Conservation (phyloP, 2,888 invertebrate species). For the Eudemis profundana region DNA sequence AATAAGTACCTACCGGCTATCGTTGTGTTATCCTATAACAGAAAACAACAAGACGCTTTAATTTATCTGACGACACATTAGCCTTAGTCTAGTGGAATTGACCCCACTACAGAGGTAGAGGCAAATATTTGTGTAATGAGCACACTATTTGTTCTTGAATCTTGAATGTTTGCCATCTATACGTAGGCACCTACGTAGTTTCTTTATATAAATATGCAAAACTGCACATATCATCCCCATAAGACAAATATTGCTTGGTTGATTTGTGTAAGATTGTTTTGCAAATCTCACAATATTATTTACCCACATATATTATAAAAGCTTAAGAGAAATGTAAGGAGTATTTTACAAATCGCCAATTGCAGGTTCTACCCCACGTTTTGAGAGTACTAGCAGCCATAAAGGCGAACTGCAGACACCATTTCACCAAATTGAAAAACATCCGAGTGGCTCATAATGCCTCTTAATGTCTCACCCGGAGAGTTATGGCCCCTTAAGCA, state of each 20-base stretch:
- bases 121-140: no score
- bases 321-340: not conserved
- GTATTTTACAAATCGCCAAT: constrained; percentile 24
- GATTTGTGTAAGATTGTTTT: not conserved
- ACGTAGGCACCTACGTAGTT: constrained; percentile 6
- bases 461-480: constrained; percentile 74
- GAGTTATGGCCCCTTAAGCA: constrained; percentile 74
- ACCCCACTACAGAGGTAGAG: no score
- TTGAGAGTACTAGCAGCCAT: constrained; percentile 58
- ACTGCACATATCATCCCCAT: no score
- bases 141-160: no score
- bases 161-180: no score
- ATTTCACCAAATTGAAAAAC: constrained; percentile 82
- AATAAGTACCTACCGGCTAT: not conserved
- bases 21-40: not conserved
- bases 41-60: no score
- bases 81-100: no score
- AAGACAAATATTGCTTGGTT: no score
- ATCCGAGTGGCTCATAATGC: constrained; percentile 77
- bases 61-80: no score
- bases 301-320: no score
- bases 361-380: constrained; percentile 46
- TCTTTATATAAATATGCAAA: no score
- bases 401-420: constrained; percentile 68
- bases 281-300: no score